These are phyloP conservation scores for Chelonoidis abingdonii DNA, from an alignment of 2,113 vertebrate genomes.

Conservation along the genomic window DNA sequence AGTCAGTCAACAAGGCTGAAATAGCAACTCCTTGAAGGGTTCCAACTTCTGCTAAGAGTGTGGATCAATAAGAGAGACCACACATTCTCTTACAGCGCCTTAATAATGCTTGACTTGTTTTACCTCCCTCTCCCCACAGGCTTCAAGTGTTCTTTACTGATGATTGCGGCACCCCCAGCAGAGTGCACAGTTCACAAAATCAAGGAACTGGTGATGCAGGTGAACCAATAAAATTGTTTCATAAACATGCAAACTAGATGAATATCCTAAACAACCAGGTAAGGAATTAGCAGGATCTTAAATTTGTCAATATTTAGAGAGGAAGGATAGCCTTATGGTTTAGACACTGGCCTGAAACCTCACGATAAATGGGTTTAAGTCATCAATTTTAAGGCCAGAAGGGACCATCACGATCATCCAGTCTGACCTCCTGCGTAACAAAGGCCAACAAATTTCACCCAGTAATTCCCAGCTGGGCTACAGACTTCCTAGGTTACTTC, in stretches of 20 bases:
- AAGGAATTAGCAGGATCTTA: not conserved
- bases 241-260: not conserved
- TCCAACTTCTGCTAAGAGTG: not conserved
- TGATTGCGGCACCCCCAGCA: not conserved
- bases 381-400: rapidly evolving
- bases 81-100: rapidly evolving
- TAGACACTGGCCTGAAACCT: not conserved
- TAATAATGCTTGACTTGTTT: not conserved
- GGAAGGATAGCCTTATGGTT: not conserved
- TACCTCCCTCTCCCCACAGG: not conserved
- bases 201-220: not conserved
- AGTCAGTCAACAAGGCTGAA: not conserved
- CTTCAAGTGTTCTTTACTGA: not conserved
- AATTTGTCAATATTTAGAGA: not conserved
- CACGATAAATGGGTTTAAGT: not conserved
- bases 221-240: not conserved
- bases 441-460: rapidly evolving
- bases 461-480: not conserved
- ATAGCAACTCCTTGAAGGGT: not conserved
- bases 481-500: not conserved
- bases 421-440: not conserved
- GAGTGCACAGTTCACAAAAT: not conserved
- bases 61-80: not conserved
- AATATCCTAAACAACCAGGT: not conserved
- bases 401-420: not conserved